phyloP scores from a whole-genome alignment of 2,113 vertebrate genomes.

The Silurus asotus region DNA sequence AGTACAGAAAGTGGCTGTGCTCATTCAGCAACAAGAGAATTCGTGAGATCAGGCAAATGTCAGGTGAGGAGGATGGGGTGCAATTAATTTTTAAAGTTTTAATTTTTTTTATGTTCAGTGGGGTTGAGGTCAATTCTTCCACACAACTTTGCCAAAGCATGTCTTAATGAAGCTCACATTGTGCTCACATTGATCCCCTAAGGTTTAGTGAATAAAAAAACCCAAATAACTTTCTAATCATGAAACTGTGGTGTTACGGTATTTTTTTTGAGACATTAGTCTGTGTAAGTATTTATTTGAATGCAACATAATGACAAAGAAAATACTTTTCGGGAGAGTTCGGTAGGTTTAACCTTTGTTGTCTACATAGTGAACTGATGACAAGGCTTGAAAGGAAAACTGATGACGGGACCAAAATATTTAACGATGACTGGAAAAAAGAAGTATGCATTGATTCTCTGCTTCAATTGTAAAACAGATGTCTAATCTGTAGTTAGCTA shows the following conservation, averaged over 20 bases:
- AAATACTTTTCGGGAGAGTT: background rate
- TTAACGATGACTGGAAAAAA: background rate
- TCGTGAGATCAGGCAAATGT: background rate
- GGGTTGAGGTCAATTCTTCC: background rate
- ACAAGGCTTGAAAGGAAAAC: background rate
- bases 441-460: background rate
- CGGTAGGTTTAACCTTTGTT: background rate
- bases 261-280: too few relatives aligned
- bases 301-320: background rate
- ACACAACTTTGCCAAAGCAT: too few relatives aligned
- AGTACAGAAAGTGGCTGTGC: background rate
- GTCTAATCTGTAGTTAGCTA: background rate
- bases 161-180: too few relatives aligned
- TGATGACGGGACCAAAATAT: background rate
- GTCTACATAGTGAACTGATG: background rate
- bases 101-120: background rate
- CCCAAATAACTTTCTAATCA: too few relatives aligned
- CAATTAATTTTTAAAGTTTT: background rate
- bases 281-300: background rate
- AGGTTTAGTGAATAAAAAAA: too few relatives aligned
- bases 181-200: background rate
- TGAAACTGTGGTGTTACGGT: too few relatives aligned
- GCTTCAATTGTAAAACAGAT: background rate
- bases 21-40: background rate
- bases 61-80: background rate